Percentiles rank a stretch among this genome's conserved stretches.
Evolutionary conservation across 2,888 invertebrate species (phyloP).

Genomic region (Melinaea menophilus): DNA sequence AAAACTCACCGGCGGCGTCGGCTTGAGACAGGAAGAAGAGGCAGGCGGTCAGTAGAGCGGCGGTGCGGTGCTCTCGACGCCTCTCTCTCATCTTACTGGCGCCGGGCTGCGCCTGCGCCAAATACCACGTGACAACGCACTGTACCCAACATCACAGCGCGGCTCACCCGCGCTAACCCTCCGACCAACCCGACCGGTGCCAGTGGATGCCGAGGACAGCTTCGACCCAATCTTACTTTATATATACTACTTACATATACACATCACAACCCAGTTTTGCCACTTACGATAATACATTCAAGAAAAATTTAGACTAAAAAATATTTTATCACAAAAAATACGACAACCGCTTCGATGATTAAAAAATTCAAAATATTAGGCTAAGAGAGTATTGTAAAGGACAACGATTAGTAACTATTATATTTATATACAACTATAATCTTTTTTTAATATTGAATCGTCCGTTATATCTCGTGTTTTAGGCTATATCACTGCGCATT

Average conservation of each 20-base stretch:
- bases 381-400: slow-evolving; percentile 45
- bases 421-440: slow-evolving; percentile 37
- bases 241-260: slow-evolving; percentile 59
- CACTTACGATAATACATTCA: slow-evolving; percentile 52
- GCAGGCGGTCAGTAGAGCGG: slow-evolving; percentile 69
- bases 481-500: slow-evolving; percentile 55
- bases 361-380: slow-evolving; percentile 61
- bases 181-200: slow-evolving; percentile 18
- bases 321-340: slow-evolving; percentile 72
- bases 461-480: slow-evolving; percentile 40
- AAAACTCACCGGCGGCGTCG: slow-evolving; percentile 67
- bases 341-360: slow-evolving; percentile 77
- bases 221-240: slow-evolving; percentile 49
- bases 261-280: slow-evolving; percentile 78
- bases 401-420: slow-evolving; percentile 50
- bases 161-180: slow-evolving; percentile 44
- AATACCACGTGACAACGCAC: slow-evolving; percentile 64
- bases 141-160: slow-evolving; percentile 64
- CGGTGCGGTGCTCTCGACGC: slow-evolving; percentile 68
- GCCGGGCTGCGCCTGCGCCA: slow-evolving; percentile 73
- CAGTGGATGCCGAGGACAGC: slow-evolving; percentile 15
- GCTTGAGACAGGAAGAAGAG: slow-evolving; percentile 69
- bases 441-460: slow-evolving; percentile 35
- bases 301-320: slow-evolving; percentile 30
- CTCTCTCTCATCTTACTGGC: slow-evolving; percentile 77